Conservation (phyloP, 1,140 invertebrate genomes). For the Panonychus citri region DNA sequence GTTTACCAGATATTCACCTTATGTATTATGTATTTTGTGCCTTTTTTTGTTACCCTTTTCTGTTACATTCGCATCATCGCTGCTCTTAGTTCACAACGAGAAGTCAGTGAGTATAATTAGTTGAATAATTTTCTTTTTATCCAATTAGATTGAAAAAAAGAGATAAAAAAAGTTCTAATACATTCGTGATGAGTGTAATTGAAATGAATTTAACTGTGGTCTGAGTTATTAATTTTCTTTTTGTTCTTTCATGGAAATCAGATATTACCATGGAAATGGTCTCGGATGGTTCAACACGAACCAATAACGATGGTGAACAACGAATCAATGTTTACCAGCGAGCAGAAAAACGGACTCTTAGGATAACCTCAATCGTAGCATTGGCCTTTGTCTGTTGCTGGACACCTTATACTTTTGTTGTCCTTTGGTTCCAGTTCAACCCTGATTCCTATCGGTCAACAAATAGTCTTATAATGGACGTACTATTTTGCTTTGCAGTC, state of each 20-base stretch:
- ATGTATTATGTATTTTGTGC: slow-evolving; percentile 47
- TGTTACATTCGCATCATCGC: slow-evolving; percentile 43
- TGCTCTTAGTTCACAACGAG: too few species aligned
- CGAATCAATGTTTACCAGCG: not conserved
- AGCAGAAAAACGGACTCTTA: not conserved
- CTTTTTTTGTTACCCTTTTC: slow-evolving; percentile 42
- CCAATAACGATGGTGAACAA: too few species aligned
- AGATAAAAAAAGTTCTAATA: too few species aligned
- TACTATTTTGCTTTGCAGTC: not conserved
- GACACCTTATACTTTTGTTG: not conserved
- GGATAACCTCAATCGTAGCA: not conserved
- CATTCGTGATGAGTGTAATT: too few species aligned
- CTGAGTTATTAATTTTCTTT: too few species aligned
- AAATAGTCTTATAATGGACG: not conserved
- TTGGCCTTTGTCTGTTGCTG: not conserved
- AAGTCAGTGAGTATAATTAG: too few species aligned
- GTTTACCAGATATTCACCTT: slow-evolving; percentile 48
- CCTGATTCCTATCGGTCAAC: not conserved
- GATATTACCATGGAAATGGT: too few species aligned
- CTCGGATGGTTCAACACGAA: too few species aligned
- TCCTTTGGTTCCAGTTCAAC: not conserved
- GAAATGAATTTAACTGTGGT: too few species aligned
- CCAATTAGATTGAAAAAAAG: too few species aligned
- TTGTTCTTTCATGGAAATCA: too few species aligned
- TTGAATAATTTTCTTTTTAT: too few species aligned